Conservation (phyloP, 2,113 vertebrate genomes). For the Argyrosomus japonicus region DNA sequence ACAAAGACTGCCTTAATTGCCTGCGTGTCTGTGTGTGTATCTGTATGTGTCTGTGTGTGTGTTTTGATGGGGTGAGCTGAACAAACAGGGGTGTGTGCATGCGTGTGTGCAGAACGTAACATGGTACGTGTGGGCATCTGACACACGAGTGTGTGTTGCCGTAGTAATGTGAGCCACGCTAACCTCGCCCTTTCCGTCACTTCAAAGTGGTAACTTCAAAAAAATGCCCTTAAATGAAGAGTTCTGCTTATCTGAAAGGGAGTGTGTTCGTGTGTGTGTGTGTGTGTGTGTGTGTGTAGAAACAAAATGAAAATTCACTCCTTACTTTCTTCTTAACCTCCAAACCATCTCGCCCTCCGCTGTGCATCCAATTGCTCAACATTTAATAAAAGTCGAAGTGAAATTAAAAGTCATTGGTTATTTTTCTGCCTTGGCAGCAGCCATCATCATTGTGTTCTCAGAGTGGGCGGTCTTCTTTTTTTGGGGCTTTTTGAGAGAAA, state of each 20-base stretch:
- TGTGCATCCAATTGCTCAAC: background rate
- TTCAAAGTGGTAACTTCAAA: background rate
- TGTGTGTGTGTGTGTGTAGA: background rate
- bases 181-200: slow-evolving; percentile 28
- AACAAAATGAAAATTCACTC: background rate
- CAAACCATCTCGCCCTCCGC: background rate
- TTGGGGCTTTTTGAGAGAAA: no score
- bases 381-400: no score
- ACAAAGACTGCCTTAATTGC: slow-evolving; percentile 32
- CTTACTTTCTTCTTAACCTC: background rate
- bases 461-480: no score
- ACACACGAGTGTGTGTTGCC: slow-evolving; percentile 37
- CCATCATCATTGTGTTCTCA: no score
- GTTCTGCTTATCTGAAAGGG: background rate
- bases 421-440: no score
- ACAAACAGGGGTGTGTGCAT: slow-evolving; percentile 27
- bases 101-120: slow-evolving; percentile 2
- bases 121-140: background rate
- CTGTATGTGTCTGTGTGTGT: slow-evolving; percentile 39
- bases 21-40: slow-evolving; percentile 33
- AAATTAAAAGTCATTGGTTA: no score
- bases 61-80: slow-evolving; percentile 24
- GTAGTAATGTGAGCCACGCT: slow-evolving; percentile 52
- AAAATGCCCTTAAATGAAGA: background rate
- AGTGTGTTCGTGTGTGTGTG: background rate